Evolutionary conservation across 2,888 invertebrate species (phyloP).

Genomic region (Antitype chi): DNA sequence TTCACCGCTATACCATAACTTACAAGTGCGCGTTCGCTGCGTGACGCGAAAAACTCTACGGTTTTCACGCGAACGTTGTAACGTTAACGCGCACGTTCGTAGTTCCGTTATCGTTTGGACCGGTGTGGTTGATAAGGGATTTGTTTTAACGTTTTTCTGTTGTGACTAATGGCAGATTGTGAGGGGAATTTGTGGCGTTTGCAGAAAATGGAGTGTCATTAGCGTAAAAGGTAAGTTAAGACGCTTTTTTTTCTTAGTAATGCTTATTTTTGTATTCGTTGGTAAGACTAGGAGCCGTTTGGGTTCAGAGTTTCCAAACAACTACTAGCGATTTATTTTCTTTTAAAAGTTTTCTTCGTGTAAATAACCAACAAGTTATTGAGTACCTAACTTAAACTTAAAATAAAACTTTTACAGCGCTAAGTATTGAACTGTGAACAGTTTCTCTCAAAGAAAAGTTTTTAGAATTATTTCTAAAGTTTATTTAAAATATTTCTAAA

Average conservation of each 20-base stretch:
- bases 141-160: constrained; percentile 71
- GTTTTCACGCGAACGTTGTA: constrained; percentile 64
- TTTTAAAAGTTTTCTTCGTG: constrained; percentile 34
- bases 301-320: constrained; percentile 11
- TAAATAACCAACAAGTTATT: too few relatives aligned
- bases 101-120: constrained; percentile 69
- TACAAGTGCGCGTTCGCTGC: constrained; percentile 69
- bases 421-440: constrained; percentile 24
- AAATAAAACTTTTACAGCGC: constrained; percentile 31
- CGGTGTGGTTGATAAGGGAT: constrained; percentile 71
- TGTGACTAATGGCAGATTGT: constrained; percentile 74
- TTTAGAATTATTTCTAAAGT: constrained; percentile 25
- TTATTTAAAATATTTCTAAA: neutral
- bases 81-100: constrained; percentile 72
- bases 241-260: constrained; percentile 73
- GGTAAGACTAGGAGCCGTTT: constrained; percentile 4
- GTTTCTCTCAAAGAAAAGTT: constrained; percentile 11
- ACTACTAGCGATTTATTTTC: constrained; percentile 23
- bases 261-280: constrained; percentile 73
- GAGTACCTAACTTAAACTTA: constrained; percentile 23
- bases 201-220: constrained; percentile 85
- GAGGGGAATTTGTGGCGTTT: constrained; percentile 67
- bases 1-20: constrained; percentile 65
- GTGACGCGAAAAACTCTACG: constrained; percentile 69
- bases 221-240: constrained; percentile 81